phyloP scores from a whole-genome alignment of 2,113 vertebrate species.

The Nannospalax galili region DNA sequence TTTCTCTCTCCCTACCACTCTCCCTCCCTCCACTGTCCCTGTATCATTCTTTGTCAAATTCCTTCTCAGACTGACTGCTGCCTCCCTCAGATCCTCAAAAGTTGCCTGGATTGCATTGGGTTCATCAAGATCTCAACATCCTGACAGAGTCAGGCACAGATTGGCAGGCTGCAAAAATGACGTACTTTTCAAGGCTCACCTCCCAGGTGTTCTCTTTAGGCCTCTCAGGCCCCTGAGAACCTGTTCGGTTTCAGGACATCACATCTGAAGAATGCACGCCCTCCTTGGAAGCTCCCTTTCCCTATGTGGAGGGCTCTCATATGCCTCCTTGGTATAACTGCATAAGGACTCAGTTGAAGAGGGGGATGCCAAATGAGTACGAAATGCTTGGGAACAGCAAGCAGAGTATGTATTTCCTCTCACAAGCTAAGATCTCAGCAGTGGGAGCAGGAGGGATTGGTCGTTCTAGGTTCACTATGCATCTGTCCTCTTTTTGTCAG shows the following conservation, averaged over 20 bases:
- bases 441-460: neutral
- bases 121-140: neutral
- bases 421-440: neutral
- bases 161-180: neutral
- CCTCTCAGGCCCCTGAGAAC: neutral
- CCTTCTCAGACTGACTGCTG: neutral
- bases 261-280: neutral
- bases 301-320: neutral
- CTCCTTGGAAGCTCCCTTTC: neutral
- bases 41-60: neutral
- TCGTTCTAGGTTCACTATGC: neutral
- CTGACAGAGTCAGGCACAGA: neutral
- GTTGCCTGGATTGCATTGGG: neutral
- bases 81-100: neutral
- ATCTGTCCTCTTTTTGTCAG: neutral
- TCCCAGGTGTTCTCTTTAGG: too few relatives aligned
- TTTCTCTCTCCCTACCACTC: too few relatives aligned
- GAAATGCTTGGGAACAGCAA: neutral
- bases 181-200: neutral
- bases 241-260: neutral
- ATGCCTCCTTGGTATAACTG: neutral
- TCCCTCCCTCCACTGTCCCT: neutral
- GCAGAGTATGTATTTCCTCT: neutral
- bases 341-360: neutral
- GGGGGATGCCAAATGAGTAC: neutral